Evolutionary conservation across 2,888 invertebrate species (phyloP).

Genomic region (Zootermopsis nevadensis): DNA sequence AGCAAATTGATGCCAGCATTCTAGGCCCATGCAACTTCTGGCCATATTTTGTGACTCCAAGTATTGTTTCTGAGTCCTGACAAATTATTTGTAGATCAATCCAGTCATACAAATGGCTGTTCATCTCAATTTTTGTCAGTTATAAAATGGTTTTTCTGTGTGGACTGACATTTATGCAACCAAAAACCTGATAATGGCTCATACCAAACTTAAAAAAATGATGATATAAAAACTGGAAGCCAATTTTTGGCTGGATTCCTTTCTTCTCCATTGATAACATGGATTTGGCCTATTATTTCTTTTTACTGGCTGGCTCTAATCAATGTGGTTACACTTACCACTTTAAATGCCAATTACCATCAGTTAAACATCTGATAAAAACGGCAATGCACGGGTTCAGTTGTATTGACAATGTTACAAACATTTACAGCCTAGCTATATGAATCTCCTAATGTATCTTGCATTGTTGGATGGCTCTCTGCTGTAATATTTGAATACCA

Average conservation of each 20-base stretch:
- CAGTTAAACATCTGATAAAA: slow-evolving; percentile 11
- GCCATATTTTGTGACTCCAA: too few relatives aligned
- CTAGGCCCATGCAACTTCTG: too few relatives aligned
- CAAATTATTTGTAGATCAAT: too few relatives aligned
- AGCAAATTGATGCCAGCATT: too few relatives aligned
- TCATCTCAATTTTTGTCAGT: neutral
- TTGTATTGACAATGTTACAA: slow-evolving; percentile 49
- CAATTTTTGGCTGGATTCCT: neutral
- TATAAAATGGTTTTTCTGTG: neutral
- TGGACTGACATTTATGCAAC: slow-evolving; percentile 5
- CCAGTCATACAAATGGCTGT: neutral
- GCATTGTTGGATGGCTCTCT: slow-evolving; percentile 3
- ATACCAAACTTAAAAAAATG: slow-evolving; percentile 25
- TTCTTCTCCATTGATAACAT: slow-evolving; percentile 17
- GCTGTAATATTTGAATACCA: slow-evolving; percentile 12
- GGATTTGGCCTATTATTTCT: slow-evolving; percentile 24
- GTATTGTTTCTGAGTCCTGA: too few relatives aligned
- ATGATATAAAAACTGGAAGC: slow-evolving; percentile 12
- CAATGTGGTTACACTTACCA: neutral
- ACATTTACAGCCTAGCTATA: slow-evolving; percentile 47
- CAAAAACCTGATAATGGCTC: neutral
- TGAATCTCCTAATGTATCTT: slow-evolving; percentile 15
- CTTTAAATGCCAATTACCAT: slow-evolving; percentile 29
- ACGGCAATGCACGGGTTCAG: slow-evolving; percentile 7
- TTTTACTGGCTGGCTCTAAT: slow-evolving; percentile 10